Evolutionary conservation across 1,140 invertebrate genomes (phyloP).

Genomic region (Leptinotarsa defecta): DNA sequence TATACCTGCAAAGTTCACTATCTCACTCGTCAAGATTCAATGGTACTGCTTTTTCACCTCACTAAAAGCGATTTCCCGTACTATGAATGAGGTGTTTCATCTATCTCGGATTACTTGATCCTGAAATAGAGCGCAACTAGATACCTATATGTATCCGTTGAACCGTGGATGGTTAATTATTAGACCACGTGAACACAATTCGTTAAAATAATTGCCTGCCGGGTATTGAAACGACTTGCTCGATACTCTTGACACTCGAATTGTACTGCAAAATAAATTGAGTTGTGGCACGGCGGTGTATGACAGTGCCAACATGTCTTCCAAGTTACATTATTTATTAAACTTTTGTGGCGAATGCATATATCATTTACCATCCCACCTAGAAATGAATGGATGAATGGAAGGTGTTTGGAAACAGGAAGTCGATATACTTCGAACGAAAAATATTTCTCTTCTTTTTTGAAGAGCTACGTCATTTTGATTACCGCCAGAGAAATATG

Average conservation of each 20-base stretch:
- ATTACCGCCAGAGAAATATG: too few species aligned
- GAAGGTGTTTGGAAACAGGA: too few species aligned
- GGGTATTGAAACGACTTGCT: background rate
- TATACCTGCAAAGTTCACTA: too few species aligned
- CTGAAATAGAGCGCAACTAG: background rate
- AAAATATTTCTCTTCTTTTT: too few species aligned
- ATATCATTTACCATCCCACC: too few species aligned
- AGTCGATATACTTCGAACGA: too few species aligned
- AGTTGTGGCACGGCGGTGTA: constrained; percentile 1
- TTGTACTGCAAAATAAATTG: constrained; percentile 5
- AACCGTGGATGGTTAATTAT: constrained; percentile 8
- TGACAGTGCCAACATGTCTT: background rate
- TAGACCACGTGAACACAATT: constrained; percentile 8
- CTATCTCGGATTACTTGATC: constrained; percentile 6
- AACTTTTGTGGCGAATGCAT: background rate
- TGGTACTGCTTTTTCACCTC: too few species aligned
- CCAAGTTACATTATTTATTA: background rate
- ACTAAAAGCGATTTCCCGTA: background rate
- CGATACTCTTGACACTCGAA: constrained; percentile 2
- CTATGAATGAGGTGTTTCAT: background rate
- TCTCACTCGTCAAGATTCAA: too few species aligned
- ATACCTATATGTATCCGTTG: constrained; percentile 3
- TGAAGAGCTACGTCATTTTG: too few species aligned
- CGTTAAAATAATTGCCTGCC: constrained; percentile 5
- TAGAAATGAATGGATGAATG: too few species aligned